Conservation (phyloP, 1,140 invertebrate genomes). For the Rhyacophila brunnea region DNA sequence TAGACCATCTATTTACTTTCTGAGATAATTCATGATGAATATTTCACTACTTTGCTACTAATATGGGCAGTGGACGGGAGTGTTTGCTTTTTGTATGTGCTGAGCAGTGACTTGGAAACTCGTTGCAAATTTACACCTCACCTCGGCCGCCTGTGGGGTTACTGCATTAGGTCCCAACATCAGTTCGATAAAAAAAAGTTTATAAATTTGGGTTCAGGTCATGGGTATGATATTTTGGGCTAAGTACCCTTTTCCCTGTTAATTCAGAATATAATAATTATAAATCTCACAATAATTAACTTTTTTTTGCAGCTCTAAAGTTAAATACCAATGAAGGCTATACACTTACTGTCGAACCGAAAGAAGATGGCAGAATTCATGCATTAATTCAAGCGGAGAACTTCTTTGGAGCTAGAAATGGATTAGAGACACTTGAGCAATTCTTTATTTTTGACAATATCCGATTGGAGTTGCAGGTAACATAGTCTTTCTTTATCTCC, state of each 20-base stretch:
- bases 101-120: no score
- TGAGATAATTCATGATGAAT: no score
- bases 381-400: constrained; percentile 61
- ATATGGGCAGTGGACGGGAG: no score
- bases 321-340: constrained; percentile 71
- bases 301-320: constrained; percentile 41
- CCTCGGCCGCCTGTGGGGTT: no score
- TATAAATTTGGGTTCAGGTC: not conserved
- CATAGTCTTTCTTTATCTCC: no score
- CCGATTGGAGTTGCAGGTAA: constrained; percentile 55
- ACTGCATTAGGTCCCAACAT: no score
- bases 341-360: constrained; percentile 51
- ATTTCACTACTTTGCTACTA: no score
- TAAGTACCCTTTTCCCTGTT: not conserved
- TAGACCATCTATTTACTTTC: no score
- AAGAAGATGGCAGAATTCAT: constrained; percentile 52
- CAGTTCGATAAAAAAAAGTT: not conserved
- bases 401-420: constrained; percentile 76
- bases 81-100: no score
- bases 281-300: constrained; percentile 9
- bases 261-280: not conserved
- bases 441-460: constrained; percentile 71
- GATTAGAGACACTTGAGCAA: constrained; percentile 75
- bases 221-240: not conserved
- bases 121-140: no score